These are phyloP conservation scores for Halichondria panicea DNA, from an alignment of 37 sponge, comb jelly and placozoan genomes.

Conservation along the genomic window DNA sequence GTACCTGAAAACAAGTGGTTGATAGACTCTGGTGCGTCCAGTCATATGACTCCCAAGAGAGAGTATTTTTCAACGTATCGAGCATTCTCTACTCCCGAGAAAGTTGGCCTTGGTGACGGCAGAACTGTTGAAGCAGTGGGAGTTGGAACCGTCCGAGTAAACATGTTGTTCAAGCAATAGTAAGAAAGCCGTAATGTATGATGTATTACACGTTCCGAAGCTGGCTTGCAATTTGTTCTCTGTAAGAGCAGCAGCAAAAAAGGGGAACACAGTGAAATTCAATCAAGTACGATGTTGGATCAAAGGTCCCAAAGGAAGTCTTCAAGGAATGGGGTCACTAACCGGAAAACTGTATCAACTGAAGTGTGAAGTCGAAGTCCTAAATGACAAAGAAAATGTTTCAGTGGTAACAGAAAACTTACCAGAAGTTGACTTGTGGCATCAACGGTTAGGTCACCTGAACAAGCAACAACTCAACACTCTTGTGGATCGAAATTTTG, in stretches of 20 bases:
- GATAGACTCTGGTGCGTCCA: slow-evolving; percentile 51
- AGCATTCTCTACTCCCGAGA: slow-evolving; percentile 19
- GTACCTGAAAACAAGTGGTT: slow-evolving; percentile 21
- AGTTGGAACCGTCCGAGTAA: slow-evolving; percentile 22
- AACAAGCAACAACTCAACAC: slow-evolving; percentile 16
- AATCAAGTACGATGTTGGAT: slow-evolving; percentile 32
- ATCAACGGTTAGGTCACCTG: slow-evolving; percentile 52
- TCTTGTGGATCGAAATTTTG: slow-evolving; percentile 9
- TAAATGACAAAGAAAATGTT: neutral
- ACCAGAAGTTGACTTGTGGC: slow-evolving; percentile 36
- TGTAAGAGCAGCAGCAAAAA: slow-evolving; percentile 35
- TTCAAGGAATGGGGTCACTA: slow-evolving; percentile 39
- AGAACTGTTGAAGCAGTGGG: slow-evolving; percentile 39
- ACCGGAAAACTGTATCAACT: slow-evolving; percentile 21
- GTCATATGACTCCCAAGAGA: slow-evolving; percentile 39
- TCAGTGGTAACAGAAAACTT: slow-evolving; percentile 15
- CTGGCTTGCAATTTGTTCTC: slow-evolving; percentile 36
- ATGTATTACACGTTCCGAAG: slow-evolving; percentile 25
- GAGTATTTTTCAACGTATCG: slow-evolving; percentile 16
- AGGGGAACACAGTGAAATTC: slow-evolving; percentile 29
- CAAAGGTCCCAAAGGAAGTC: slow-evolving; percentile 11
- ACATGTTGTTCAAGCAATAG: slow-evolving; percentile 26
- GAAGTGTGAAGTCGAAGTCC: slow-evolving; percentile 8
- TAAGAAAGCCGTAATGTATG: slow-evolving; percentile 13
- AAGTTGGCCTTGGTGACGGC: slow-evolving; percentile 50